Evolutionary conservation across 64 coral and sea anemone species (phyloP).

Genomic region (Stichodactyla helianthus): DNA sequence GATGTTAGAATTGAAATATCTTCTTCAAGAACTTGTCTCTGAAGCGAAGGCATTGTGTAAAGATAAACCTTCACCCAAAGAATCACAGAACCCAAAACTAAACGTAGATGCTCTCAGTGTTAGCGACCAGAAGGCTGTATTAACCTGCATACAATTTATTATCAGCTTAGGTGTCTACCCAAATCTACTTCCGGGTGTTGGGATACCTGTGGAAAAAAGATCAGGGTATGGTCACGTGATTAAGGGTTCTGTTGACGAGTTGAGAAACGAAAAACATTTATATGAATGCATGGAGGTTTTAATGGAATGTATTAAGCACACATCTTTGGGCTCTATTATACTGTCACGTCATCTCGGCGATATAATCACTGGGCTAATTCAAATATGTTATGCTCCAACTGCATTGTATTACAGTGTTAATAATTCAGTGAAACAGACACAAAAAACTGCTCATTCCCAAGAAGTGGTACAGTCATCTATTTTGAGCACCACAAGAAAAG

Average conservation of each 20-base stretch:
- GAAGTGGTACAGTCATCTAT: not conserved
- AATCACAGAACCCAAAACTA: slow-evolving; percentile 3
- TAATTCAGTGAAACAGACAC: not conserved
- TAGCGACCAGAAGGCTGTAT: slow-evolving; percentile 64
- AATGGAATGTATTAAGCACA: slow-evolving; percentile 47
- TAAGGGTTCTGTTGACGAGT: slow-evolving; percentile 9
- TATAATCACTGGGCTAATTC: slow-evolving; percentile 66
- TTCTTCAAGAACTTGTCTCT: not conserved
- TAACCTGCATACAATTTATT: slow-evolving; percentile 67
- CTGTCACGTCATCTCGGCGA: slow-evolving; percentile 84
- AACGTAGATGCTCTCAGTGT: slow-evolving; percentile 49
- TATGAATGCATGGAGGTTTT: slow-evolving; percentile 54
- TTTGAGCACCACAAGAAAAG: not conserved
- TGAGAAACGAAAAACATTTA: slow-evolving; percentile 51
- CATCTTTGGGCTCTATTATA: slow-evolving; percentile 49
- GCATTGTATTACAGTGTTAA: slow-evolving; percentile 16
- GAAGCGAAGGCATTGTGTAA: not conserved
- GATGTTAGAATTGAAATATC: slow-evolving; percentile 27
- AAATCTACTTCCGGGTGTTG: slow-evolving; percentile 72
- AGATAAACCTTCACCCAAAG: not conserved
- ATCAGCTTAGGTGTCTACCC: slow-evolving; percentile 73
- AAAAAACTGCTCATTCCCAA: not conserved
- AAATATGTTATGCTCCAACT: slow-evolving; percentile 59
- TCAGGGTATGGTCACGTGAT: slow-evolving; percentile 56
- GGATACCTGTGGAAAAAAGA: slow-evolving; percentile 63